phyloP scores from a whole-genome alignment of 1,140 invertebrate genomes.

The Venturia canescens region DNA sequence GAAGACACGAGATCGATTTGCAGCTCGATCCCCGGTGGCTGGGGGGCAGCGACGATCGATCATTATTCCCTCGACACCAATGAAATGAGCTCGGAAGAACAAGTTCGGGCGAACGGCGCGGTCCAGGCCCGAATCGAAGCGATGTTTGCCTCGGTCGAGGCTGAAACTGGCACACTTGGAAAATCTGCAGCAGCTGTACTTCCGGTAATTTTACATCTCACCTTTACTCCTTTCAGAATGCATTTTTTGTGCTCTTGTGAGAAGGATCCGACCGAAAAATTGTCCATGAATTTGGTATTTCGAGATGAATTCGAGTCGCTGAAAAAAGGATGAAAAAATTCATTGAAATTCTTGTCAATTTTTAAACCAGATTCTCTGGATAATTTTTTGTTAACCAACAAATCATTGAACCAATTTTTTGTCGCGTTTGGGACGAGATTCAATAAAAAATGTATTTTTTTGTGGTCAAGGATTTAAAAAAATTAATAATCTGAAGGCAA shows the following conservation, averaged over 20 bases:
- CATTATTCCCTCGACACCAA: conserved; percentile 44
- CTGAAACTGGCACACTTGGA: conserved; percentile 78
- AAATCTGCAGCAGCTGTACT: conserved; percentile 74
- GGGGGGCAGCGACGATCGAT: conserved; percentile 56
- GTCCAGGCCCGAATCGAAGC: conserved; percentile 91
- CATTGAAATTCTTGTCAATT: no score
- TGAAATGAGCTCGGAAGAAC: conserved; percentile 66
- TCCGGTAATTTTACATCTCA: conserved; percentile 61
- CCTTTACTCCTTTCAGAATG: background rate
- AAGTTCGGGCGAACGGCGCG: conserved; percentile 81
- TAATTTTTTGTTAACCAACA: no score
- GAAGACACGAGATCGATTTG: conserved; percentile 79
- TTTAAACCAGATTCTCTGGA: no score
- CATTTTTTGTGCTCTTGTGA: background rate
- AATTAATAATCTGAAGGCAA: no score
- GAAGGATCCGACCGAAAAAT: no score
- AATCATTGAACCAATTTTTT: no score
- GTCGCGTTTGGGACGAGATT: no score
- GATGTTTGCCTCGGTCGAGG: conserved; percentile 88
- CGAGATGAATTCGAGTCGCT: background rate
- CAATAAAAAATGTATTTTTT: no score
- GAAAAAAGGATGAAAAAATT: no score
- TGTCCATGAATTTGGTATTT: background rate
- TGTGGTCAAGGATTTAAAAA: no score
- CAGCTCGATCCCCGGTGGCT: conserved; percentile 68